Conservation (phyloP, 2,797 vertebrate species). For the Rhyacichthys aspro region DNA sequence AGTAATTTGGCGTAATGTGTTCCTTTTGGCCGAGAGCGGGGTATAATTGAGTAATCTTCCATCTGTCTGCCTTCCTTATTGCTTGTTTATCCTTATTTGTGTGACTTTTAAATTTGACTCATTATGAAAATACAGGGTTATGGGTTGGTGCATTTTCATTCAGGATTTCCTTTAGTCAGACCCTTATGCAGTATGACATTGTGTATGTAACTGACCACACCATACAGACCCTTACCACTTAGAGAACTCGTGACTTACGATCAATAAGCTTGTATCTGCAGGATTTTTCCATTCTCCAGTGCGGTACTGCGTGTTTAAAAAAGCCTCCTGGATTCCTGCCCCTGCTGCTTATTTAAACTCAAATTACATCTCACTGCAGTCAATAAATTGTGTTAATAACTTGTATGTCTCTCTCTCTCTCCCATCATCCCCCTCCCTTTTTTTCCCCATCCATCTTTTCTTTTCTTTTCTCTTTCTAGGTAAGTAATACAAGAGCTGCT, state of each 20-base stretch:
- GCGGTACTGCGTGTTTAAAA: conserved; percentile 34
- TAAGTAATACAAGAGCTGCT: conserved; percentile 63
- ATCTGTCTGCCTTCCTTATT: conserved; percentile 3
- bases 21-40: conserved; percentile 22
- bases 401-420: conserved; percentile 16
- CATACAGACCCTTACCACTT: too few relatives aligned
- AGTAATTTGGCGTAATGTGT: conserved; percentile 8
- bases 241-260: conserved; percentile 11
- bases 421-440: neutral
- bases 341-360: conserved; percentile 54
- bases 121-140: neutral
- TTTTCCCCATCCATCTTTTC: conserved; percentile 8
- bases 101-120: neutral
- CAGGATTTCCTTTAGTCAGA: too few relatives aligned
- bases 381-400: conserved; percentile 62
- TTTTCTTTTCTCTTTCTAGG: conserved; percentile 69
- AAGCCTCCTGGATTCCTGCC: neutral
- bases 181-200: too few relatives aligned
- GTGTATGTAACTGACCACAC: too few relatives aligned
- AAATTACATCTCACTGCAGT: conserved; percentile 52
- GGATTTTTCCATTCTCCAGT: conserved; percentile 37
- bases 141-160: neutral
- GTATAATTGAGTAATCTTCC: conserved; percentile 15
- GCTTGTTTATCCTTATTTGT: conserved; percentile 5
- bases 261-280: conserved; percentile 46